Conservation (phyloP, 2,888 invertebrate species). For the Syrista parreyssii region DNA sequence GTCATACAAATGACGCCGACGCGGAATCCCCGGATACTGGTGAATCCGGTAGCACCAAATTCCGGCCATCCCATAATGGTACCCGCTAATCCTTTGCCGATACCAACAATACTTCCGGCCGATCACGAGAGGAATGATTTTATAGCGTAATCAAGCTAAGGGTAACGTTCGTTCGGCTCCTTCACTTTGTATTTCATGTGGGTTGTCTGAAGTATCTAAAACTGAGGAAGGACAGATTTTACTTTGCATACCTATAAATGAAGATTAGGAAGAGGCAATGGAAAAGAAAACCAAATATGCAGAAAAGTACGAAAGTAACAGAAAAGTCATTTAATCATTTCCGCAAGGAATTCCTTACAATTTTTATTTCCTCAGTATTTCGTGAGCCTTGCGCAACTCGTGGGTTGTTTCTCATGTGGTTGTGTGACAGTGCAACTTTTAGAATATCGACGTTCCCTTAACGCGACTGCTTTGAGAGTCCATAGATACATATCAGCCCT, state of each 20-base stretch:
- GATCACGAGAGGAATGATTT: conserved; percentile 31
- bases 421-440: conserved; percentile 8
- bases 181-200: background rate
- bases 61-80: conserved; percentile 20
- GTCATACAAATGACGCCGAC: conserved; percentile 36
- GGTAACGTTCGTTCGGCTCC: background rate
- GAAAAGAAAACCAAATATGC: background rate
- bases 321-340: background rate
- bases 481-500: conserved; percentile 3
- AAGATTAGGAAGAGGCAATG: background rate
- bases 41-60: conserved; percentile 21
- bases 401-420: background rate
- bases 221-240: background rate
- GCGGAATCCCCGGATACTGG: conserved; percentile 23
- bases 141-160: conserved; percentile 34
- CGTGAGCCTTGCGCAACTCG: background rate
- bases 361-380: background rate
- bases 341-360: background rate
- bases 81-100: conserved; percentile 23
- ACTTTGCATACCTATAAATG: background rate
- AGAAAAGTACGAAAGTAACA: background rate
- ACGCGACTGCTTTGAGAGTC: conserved; percentile 9
- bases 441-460: background rate
- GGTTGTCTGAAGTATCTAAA: background rate
- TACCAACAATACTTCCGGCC: conserved; percentile 15